Base-by-base conservation (phyloP, 2,888 invertebrate genomes). In the Philhelius pedissequus region DNA sequence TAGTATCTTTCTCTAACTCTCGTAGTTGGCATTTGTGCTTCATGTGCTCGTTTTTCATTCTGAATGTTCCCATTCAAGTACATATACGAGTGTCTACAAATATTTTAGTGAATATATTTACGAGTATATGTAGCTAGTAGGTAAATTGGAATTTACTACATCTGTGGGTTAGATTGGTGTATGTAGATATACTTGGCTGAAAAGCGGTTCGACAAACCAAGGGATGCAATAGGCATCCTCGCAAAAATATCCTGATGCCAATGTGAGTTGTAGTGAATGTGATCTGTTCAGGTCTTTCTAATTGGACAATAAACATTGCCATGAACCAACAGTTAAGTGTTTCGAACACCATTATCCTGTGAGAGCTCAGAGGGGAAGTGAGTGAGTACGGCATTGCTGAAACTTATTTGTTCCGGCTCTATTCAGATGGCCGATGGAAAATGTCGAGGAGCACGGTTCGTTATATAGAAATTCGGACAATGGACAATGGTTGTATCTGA, bases 241-340 rank as follows among this genome's bases (percentile, higher is more conserved):
- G 43, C 78, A 68, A 73, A 60, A 60, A 62, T 48, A 50, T 56
- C 54, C 40, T 9, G 30, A 30, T 30, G 11, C 18, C 48, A 48
- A 48, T 48, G 22, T 48, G 25, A 48, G n/a, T 48, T 48, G 22
- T 48, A 22, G 35, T 56, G 58, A 74, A 50, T 79, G 64, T 38
- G 69, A 75, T 79, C 69, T 74, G 52, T 75, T 8, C 75, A 40
- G 64, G 18, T 66, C 68, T 68, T 60, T 73, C 70, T 80, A 84
- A 84, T 84, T 84, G 84, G 75, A 84, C 79, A 80, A 84, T 80
- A 84, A 84, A 84, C 79, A 84, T 84, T 68, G 75, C 68, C 75
- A 79, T 80, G 75, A 68, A 73, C 75, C 71, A 80, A 76, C 84
- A 84, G 80, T 84, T 84, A 80, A 80, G 84, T 74, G 75, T 62